phyloP scores from a whole-genome alignment of 2,888 invertebrate genomes.

The Drosophila meridiana region DNA sequence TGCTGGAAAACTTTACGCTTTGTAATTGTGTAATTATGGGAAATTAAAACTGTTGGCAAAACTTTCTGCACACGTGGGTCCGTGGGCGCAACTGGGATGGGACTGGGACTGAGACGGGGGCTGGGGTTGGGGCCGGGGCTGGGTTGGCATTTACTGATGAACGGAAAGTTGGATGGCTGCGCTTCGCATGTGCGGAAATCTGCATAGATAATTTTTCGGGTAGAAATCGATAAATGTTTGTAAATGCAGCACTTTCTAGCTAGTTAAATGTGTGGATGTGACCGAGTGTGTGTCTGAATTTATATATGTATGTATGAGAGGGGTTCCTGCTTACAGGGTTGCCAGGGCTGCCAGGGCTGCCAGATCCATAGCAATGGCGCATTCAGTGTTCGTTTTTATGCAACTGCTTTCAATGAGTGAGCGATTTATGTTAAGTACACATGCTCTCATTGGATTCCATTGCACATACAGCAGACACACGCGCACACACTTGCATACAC shows the following conservation, averaged over 20 bases:
- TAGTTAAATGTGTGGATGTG: constrained; percentile 9
- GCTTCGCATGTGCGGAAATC: constrained; percentile 64
- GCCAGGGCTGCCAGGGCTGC: constrained; percentile 19
- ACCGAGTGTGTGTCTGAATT: neutral
- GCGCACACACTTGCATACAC: constrained; percentile 16
- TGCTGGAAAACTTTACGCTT: constrained; percentile 80
- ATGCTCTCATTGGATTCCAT: constrained; percentile 78
- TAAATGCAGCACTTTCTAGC: constrained; percentile 55
- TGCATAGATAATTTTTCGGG: constrained; percentile 72
- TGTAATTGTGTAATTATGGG: constrained; percentile 82
- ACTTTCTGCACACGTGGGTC: constrained; percentile 77
- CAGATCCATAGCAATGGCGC: constrained; percentile 33
- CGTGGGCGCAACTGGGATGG: constrained; percentile 32
- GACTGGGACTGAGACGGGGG: neutral
- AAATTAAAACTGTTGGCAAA: constrained; percentile 81
- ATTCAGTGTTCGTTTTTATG: constrained; percentile 68
- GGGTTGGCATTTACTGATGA: constrained; percentile 26
- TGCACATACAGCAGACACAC: constrained; percentile 48
- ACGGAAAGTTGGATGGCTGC: constrained; percentile 56
- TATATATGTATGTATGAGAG: neutral
- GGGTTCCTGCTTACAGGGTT: constrained; percentile 24
- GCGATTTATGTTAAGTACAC: constrained; percentile 80
- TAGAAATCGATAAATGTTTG: constrained; percentile 74
- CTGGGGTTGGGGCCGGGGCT: neutral
- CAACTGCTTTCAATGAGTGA: constrained; percentile 79